Evolutionary conservation across 2,797 vertebrate genomes (phyloP).

Genomic region (Enteromius treurensis): DNA sequence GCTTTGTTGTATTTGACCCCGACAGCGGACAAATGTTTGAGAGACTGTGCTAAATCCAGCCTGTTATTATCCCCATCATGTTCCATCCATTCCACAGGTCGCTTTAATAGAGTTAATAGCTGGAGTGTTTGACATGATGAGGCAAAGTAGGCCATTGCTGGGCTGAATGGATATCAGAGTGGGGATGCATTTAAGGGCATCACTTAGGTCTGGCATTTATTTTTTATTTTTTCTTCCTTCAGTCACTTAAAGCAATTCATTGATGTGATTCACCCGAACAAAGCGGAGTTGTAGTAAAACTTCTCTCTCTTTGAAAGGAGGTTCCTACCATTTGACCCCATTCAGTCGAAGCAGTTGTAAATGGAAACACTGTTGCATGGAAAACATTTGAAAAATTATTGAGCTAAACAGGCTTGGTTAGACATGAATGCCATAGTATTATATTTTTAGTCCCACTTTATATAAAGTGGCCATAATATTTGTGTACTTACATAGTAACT

Average conservation of each 20-base stretch:
- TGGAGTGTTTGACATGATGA: constrained; percentile 37
- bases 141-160: constrained; percentile 29
- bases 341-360: neutral
- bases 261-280: neutral
- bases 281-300: constrained; percentile 14
- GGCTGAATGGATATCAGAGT: constrained; percentile 29
- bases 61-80: constrained; percentile 32
- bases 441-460: neutral
- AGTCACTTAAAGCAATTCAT: constrained; percentile 29
- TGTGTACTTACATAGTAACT: too few species aligned
- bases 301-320: neutral
- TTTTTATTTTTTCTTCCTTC: constrained; percentile 6
- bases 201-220: constrained; percentile 32
- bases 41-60: constrained; percentile 11
- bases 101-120: constrained; percentile 38
- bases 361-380: neutral
- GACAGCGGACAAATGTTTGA: constrained; percentile 17
- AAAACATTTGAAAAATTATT: neutral
- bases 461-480: too few species aligned
- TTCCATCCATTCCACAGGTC: constrained; percentile 32
- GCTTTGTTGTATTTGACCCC: constrained; percentile 45
- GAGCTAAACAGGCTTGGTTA: neutral
- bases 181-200: constrained; percentile 38
- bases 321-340: neutral
- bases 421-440: neutral